These are phyloP conservation scores for Prionace glauca DNA, from an alignment of 2,797 vertebrate genomes.

Conservation along the genomic window DNA sequence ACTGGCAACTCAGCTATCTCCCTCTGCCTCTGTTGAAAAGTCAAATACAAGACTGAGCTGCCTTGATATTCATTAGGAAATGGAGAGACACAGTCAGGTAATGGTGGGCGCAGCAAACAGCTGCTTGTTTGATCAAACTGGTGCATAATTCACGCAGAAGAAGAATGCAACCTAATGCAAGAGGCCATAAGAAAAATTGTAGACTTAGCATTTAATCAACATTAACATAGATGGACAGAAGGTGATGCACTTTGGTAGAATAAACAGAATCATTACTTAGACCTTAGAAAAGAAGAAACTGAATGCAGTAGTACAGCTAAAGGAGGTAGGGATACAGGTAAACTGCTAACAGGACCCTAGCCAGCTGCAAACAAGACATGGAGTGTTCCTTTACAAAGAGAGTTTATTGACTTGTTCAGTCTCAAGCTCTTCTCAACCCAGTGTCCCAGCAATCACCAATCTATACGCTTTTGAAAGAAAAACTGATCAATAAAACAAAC, in stretches of 20 bases:
- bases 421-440: too few relatives aligned
- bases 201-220: background rate
- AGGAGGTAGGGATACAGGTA: background rate
- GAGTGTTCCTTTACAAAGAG: too few relatives aligned
- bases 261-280: background rate
- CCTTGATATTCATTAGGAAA: background rate
- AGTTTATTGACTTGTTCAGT: too few relatives aligned
- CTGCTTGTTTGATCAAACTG: background rate
- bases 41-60: background rate
- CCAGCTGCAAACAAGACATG: too few relatives aligned
- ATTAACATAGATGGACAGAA: background rate
- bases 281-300: background rate
- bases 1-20: background rate
- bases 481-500: too few relatives aligned
- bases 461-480: too few relatives aligned
- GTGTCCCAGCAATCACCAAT: too few relatives aligned
- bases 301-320: background rate
- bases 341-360: too few relatives aligned
- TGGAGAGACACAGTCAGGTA: background rate
- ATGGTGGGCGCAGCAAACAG: background rate
- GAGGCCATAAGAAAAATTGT: background rate
- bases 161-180: background rate
- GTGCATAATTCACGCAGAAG: too few relatives aligned
- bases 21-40: background rate
- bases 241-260: background rate